phyloP scores from a whole-genome alignment of 2,113 vertebrate genomes.

The Cairina moschata region DNA sequence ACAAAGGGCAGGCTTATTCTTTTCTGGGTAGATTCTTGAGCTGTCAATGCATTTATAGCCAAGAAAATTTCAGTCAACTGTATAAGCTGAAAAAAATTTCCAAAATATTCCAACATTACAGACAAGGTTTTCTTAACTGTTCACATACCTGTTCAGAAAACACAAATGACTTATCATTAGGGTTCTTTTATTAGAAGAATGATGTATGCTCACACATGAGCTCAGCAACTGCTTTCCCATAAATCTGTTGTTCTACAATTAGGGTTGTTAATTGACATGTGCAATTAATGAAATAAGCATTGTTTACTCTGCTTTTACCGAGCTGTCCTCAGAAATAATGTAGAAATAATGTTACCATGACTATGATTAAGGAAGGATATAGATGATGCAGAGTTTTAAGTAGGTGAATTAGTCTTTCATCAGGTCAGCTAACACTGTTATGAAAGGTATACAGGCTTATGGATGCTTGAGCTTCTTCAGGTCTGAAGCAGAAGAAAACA shows the following conservation, averaged over 20 bases:
- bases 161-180: not conserved
- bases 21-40: not conserved
- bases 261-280: not conserved
- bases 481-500: not conserved
- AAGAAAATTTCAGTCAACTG: not conserved
- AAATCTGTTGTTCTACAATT: not conserved
- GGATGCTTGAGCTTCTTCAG: not conserved
- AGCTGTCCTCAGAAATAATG: not conserved
- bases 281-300: not conserved
- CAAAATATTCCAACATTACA: not conserved
- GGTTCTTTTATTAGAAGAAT: not conserved
- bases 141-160: not conserved
- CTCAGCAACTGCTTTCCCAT: not conserved
- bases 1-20: not conserved
- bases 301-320: not conserved
- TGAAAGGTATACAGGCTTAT: not conserved
- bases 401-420: not conserved
- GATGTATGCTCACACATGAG: not conserved
- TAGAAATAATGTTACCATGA: not conserved
- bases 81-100: not conserved
- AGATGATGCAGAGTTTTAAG: not conserved
- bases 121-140: not conserved
- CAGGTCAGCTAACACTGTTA: not conserved
- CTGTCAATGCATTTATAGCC: not conserved
- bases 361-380: not conserved